Conservation (phyloP, 2,888 invertebrate species). For the Allacma fusca region DNA sequence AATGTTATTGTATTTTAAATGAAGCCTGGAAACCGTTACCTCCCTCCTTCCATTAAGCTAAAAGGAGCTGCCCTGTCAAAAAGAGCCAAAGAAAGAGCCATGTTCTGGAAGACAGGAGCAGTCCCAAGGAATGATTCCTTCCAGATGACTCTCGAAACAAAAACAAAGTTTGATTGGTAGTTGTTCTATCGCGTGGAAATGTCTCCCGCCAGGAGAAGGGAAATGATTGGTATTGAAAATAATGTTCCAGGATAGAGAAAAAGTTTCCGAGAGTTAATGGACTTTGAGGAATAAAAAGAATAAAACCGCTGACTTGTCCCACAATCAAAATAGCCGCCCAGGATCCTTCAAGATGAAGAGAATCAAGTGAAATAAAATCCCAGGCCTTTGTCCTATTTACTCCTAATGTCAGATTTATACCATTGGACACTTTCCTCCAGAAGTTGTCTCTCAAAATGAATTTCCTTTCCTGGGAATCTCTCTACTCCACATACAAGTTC, state of each 20-base stretch:
- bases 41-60: background rate
- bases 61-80: background rate
- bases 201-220: background rate
- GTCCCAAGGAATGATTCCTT: conserved; percentile 1
- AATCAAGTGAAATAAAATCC: conserved; percentile 39
- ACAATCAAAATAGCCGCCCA: background rate
- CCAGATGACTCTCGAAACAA: background rate
- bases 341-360: background rate
- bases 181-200: conserved; percentile 9
- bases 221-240: conserved; percentile 12
- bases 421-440: conserved; percentile 33
- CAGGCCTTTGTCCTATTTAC: conserved; percentile 11
- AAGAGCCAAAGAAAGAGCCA: too few relatives aligned
- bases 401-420: conserved; percentile 20
- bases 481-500: background rate
- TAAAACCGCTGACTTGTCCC: conserved; percentile 9
- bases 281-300: conserved; percentile 26
- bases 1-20: too few relatives aligned
- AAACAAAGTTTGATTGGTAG: conserved; percentile 12
- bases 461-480: conserved; percentile 17
- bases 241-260: background rate
- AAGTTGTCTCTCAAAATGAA: conserved; percentile 30
- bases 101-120: too few relatives aligned
- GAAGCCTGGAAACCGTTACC: background rate
- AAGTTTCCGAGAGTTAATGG: background rate